Evolutionary conservation across 2,113 vertebrate genomes (phyloP).

Genomic region (Tiliqua scincoides): DNA sequence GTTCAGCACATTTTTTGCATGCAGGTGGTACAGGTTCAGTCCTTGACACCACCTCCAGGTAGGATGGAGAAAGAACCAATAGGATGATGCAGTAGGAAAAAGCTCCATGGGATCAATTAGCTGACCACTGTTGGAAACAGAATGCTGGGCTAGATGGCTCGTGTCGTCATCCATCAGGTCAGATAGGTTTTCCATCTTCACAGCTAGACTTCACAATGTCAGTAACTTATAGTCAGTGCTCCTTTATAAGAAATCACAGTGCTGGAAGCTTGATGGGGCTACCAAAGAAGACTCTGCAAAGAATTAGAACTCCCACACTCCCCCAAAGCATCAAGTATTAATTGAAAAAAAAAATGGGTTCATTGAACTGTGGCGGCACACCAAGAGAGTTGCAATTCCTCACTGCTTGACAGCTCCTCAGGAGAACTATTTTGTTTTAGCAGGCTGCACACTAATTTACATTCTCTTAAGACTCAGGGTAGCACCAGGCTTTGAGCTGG

Average conservation of each 20-base stretch:
- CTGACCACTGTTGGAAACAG: no score
- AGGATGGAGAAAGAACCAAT: no score
- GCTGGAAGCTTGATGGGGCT: slow-evolving; percentile 2
- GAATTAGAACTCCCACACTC: slow-evolving; percentile 32
- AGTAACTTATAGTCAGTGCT: not conserved
- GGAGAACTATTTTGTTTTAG: slow-evolving; percentile 45
- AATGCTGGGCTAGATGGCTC: not conserved
- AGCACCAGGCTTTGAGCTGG: slow-evolving; percentile 22
- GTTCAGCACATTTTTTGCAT: no score
- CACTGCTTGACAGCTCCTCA: slow-evolving; percentile 49
- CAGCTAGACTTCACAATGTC: no score
- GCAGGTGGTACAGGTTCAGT: no score
- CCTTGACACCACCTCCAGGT: not conserved
- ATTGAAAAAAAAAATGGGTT: slow-evolving; percentile 56
- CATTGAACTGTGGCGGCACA: slow-evolving; percentile 56
- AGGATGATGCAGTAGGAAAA: no score
- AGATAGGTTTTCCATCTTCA: no score
- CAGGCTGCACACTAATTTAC: slow-evolving; percentile 51
- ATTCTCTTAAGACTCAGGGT: slow-evolving; percentile 39
- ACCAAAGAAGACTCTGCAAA: slow-evolving; percentile 6
- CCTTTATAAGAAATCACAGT: not conserved
- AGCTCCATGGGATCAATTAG: no score
- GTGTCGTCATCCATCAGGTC: not conserved
- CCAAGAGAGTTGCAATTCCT: slow-evolving; percentile 48
- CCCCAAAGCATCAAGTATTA: slow-evolving; percentile 52